Evolutionary conservation across 2,113 vertebrate genomes (phyloP), one percentile per base, ranked within the genome.

Genomic region (Eupsittula cactorum): DNA sequence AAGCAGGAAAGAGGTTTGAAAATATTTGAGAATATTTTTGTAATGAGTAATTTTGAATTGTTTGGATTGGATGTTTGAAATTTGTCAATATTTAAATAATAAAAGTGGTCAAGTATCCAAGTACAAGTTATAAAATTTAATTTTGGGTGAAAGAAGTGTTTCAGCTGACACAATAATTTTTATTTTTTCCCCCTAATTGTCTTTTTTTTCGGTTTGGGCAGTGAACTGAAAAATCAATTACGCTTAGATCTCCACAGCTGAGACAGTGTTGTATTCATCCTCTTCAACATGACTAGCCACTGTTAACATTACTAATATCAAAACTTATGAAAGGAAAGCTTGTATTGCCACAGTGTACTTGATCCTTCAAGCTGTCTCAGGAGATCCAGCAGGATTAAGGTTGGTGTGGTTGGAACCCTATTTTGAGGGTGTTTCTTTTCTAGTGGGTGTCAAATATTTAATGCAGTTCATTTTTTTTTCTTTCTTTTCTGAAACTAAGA

Each of bases 141-240:
- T 80, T 93, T 83, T 33, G 18, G 17, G 42, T 85, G 28, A 78
- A 93, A 87, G 14, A 82, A 46, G 29, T 42, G 28, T 71, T 92
- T 87, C 39, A 84, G 55, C 52, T 60, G 70, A 64, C 42, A 63
- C 13, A 41, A 5, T 24, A n/a, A 29, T 90, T 28, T 4, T 6
- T 68, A 35, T 68, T 3, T 1, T 1, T 2, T 2, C 31, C 11
- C 7, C 6, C 5, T 2, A 24, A 18, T 69, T 65, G 16, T 86
- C 21, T 31, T 78, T 76, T 63, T 65, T 83, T 90, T 94, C 60
- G 6, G 11, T 83, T 96, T 83, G 53, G 41, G 41, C 55, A 78
- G 64, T 81, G 86, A 95, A 68, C 88, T 90, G 79, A 94, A 93
- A 96, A 90, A 88, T 81, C 92, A 77, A 50, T 95, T 90, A 63